Evolutionary conservation across 2,113 vertebrate genomes (phyloP), one percentile per base, ranked within the genome.

Genomic region (Zosterops pallidus): DNA sequence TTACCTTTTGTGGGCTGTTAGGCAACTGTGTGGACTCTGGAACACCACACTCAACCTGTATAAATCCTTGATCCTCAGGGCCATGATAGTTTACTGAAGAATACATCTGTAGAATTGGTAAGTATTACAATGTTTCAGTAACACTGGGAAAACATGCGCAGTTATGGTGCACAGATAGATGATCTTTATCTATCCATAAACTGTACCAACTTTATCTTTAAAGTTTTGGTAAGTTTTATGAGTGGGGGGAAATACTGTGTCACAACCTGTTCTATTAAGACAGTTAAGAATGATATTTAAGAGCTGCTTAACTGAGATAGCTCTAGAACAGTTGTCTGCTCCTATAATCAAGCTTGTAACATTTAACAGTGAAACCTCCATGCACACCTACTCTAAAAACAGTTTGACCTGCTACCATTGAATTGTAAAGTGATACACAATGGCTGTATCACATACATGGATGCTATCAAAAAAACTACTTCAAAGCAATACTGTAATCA

Each of bases 1-100:
- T 95, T 97, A 98, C 98, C 96, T 98, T 98, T 89, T 97, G 97
- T 15, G 97, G 94, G 87, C 97, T 97, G 83, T 83, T 97, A 82
- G 97, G 86, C 4, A 71, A 92, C 20, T 96, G 93, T 4, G 18
- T 8, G 65, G 93, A 89, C 76, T 98, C 98, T 47, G 96, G 90
- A 95, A 97, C 64, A 86, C 92, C 79, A 87, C 89, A 97, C 64
- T 98, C 98, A 55, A 89, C 68, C 68, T 84, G 92, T 23, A 89
- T 42, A 68, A 70, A 37, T 87, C 97, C 98, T 64, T 87, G 65
- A 53, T 98, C 98, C 94, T 98, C 98, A 91, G 60, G 26, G 50
- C 83, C 97, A 80, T 96, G 97, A 84, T 97, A 98, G 90, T 97
- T 98, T 74, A 98, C 93, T 74, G 98, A 21, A 84, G 97, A 39